These are phyloP conservation scores for Ornithorhynchus anatinus DNA, from an alignment of 2,113 vertebrate genomes.

Conservation along the genomic window DNA sequence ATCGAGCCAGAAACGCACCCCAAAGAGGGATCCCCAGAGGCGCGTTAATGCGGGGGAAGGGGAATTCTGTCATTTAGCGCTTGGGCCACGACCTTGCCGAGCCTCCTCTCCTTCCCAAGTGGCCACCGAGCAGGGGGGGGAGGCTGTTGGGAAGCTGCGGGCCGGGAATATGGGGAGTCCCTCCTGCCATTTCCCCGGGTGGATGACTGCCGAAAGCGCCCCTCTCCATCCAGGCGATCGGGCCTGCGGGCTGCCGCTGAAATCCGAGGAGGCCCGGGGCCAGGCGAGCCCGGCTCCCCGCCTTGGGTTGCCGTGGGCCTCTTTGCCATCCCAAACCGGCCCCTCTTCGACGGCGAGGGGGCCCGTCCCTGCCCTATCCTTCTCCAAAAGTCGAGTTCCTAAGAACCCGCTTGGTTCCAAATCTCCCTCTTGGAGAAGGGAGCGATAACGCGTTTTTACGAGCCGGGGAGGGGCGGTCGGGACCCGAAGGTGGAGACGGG, in stretches of 20 bases:
- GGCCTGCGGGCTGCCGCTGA: too few relatives aligned
- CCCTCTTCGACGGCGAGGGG: too few relatives aligned
- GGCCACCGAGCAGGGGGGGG: too few relatives aligned
- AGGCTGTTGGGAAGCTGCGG: neutral
- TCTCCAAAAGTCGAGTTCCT: neutral
- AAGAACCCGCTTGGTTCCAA: neutral
- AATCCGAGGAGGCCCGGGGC: neutral
- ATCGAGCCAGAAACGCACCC: too few relatives aligned
- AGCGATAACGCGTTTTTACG: neutral
- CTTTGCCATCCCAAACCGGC: constrained; percentile 26
- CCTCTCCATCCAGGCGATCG: neutral
- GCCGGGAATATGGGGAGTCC: too few relatives aligned
- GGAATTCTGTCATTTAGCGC: too few relatives aligned
- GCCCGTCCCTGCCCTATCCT: neutral
- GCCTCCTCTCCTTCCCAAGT: too few relatives aligned
- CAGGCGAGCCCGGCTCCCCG: neutral
- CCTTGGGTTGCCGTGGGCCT: neutral
- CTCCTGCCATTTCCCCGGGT: too few relatives aligned
- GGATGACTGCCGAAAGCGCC: neutral
- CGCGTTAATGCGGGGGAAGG: too few relatives aligned
- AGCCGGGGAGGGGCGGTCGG: constrained; percentile 26
- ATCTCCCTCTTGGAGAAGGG: neutral
- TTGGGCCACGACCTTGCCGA: too few relatives aligned
- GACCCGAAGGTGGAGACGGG: constrained; percentile 12
- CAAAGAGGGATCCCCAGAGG: too few relatives aligned